Evolutionary conservation across 2,797 vertebrate genomes (phyloP).

Genomic region (Borostomias antarcticus): DNA sequence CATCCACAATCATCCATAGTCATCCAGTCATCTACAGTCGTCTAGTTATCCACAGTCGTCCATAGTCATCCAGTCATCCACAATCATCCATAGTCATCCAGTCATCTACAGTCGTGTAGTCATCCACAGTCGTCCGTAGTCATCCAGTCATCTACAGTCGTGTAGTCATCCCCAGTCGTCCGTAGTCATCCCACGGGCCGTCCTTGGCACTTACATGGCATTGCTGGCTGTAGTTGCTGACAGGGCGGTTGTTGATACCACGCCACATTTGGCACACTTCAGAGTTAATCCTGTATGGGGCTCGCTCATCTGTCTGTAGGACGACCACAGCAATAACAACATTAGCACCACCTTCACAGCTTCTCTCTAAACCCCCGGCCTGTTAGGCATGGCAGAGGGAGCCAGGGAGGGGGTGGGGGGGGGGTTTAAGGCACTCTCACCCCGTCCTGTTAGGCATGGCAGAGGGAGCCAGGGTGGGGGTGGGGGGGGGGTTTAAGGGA

Average conservation of each 20-base stretch:
- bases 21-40: no score
- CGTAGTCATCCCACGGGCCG: slow-evolving; percentile 33
- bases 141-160: neutral
- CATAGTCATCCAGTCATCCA: slow-evolving; percentile 20
- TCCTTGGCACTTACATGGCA: slow-evolving; percentile 93
- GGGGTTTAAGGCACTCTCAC: no score
- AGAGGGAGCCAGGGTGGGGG: no score
- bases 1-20: neutral
- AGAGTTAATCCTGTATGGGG: slow-evolving; percentile 99
- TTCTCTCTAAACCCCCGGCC: no score
- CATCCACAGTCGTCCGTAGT: neutral
- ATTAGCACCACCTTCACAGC: no score
- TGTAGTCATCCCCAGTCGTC: neutral
- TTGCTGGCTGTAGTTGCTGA: slow-evolving; percentile 99
- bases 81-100: neutral
- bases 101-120: neutral
- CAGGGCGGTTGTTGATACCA: slow-evolving; percentile 99
- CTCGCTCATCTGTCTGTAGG: slow-evolving; percentile 99
- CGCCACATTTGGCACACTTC: slow-evolving; percentile 99
- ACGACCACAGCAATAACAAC: slow-evolving; percentile 46
- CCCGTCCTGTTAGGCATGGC: no score
- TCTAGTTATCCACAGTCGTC: no score
- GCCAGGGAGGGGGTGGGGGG: no score
- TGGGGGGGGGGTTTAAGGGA: no score
- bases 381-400: no score